Evolutionary conservation across 37 sponge, comb jelly and placozoan genomes (phyloP), one percentile per base, ranked within the genome.

Genomic region (Diacarnus erythraeanus): DNA sequence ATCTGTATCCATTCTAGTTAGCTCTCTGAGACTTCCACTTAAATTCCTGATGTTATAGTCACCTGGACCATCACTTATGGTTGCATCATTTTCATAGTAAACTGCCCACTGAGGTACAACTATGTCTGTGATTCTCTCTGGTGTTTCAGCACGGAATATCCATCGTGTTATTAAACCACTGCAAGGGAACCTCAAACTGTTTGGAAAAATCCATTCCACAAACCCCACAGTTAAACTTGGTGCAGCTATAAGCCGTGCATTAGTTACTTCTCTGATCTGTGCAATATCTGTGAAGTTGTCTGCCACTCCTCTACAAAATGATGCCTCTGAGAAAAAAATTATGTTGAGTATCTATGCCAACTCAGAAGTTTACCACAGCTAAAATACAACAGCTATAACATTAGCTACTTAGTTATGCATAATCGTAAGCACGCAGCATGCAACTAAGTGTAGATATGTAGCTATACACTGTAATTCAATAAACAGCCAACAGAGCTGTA

Each of bases 151-250:
- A 64, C 65, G 33, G 60, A 80, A 71, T 59, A 58, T 71, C 80
- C 80, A 80, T 12, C 59, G 31, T 26, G 80, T 71, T 36, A 80
- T 2, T 33, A 58, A 35, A 23, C 36, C 71, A 26, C 3, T 59
- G 30, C 80, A 80, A 26, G 38, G 54, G 38, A 80, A 80, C 30
- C 56, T 51, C n/a, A 80, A 31, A 29, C 72, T 71, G 34, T 65
- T 65, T 26, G 80, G 80, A 30, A 80, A 80, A 35, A 80, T 58
- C 80, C 80, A 80, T 42, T 70, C 57, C 41, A 23, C 8, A 60
- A 76, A 54, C 74, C 2, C 42, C 1, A 38, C 12, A 47, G 51
- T 15, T 15, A 15, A 15, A 12, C 12, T 12, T 15, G 51, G 51
- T 6, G 12, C 10, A 15, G 51, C 10, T 47, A 47, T 47, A 15